Conservation (phyloP, 1,140 invertebrate species). For the Aphis craccivora region DNA sequence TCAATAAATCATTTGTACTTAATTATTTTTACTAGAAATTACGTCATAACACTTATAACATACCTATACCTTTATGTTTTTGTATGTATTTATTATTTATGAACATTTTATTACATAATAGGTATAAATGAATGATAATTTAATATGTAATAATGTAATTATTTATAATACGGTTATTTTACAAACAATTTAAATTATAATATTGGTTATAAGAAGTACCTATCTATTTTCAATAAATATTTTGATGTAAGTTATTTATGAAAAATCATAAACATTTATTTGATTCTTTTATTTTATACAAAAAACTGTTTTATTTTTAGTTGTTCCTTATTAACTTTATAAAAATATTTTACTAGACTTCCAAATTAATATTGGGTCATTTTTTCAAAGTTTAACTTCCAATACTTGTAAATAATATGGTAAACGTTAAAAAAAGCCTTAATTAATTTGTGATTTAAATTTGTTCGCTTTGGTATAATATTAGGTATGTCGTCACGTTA, state of each 20-base stretch:
- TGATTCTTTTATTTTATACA: too few relatives aligned
- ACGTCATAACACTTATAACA: too few relatives aligned
- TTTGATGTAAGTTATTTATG: neutral
- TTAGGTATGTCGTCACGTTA: neutral
- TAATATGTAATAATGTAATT: neutral
- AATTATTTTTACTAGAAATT: neutral
- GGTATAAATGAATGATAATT: neutral
- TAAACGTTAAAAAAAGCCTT: neutral
- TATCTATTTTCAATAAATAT: neutral
- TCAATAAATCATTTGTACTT: neutral
- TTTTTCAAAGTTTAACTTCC: neutral
- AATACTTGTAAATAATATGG: neutral
- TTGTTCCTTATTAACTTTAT: neutral
- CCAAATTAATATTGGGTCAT: neutral
- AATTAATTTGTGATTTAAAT: neutral
- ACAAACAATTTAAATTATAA: neutral
- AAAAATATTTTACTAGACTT: neutral
- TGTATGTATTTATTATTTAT: neutral
- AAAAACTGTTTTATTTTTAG: neutral
- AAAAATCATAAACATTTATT: too few relatives aligned
- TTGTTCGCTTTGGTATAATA: neutral
- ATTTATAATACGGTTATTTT: neutral
- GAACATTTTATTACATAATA: neutral
- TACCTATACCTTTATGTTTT: neutral
- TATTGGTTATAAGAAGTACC: neutral